A percentile compares a stretch with the other conserved stretches of the same genome.
These are phyloP conservation scores for Ammodytes dubius DNA, from an alignment of 2,113 vertebrate genomes.

Conservation along the genomic window DNA sequence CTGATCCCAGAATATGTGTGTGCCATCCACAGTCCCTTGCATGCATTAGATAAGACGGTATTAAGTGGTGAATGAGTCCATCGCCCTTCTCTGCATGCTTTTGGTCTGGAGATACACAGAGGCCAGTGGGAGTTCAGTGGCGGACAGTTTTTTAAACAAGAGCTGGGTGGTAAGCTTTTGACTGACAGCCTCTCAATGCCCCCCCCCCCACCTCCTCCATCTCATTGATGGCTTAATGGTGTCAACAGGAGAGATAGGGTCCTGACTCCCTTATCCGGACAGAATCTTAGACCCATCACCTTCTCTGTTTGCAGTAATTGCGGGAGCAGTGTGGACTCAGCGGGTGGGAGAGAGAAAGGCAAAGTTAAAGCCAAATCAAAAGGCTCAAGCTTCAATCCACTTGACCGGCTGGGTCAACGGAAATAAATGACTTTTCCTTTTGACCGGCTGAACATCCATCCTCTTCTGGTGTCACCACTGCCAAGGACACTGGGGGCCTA, in stretches of 20 bases:
- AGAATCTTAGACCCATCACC: slow-evolving; percentile 83
- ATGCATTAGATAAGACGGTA: slow-evolving; percentile 69
- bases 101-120: slow-evolving; percentile 68
- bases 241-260: slow-evolving; percentile 81
- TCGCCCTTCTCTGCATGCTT: slow-evolving; percentile 45
- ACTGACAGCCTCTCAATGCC: slow-evolving; percentile 57
- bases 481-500: slow-evolving; percentile 73
- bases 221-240: slow-evolving; percentile 79
- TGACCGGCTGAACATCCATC: slow-evolving; percentile 83
- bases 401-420: slow-evolving; percentile 87
- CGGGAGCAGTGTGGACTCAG: slow-evolving; percentile 79
- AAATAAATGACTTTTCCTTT: slow-evolving; percentile 89
- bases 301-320: slow-evolving; percentile 88
- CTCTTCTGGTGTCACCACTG: slow-evolving; percentile 79
- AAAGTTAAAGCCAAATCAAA: slow-evolving; percentile 83
- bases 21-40: slow-evolving; percentile 42
- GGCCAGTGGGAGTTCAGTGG: slow-evolving; percentile 63
- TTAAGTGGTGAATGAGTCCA: slow-evolving; percentile 64
- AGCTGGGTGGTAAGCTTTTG: slow-evolving; percentile 72
- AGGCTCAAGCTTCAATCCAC: slow-evolving; percentile 88
- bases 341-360: slow-evolving; percentile 52
- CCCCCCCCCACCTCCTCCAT: slow-evolving; percentile 38
- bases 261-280: slow-evolving; percentile 80
- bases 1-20: slow-evolving; percentile 58
- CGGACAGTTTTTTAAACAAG: slow-evolving; percentile 79